Conservation (phyloP, 2,888 invertebrate species). For the Ophion obscuratus region DNA sequence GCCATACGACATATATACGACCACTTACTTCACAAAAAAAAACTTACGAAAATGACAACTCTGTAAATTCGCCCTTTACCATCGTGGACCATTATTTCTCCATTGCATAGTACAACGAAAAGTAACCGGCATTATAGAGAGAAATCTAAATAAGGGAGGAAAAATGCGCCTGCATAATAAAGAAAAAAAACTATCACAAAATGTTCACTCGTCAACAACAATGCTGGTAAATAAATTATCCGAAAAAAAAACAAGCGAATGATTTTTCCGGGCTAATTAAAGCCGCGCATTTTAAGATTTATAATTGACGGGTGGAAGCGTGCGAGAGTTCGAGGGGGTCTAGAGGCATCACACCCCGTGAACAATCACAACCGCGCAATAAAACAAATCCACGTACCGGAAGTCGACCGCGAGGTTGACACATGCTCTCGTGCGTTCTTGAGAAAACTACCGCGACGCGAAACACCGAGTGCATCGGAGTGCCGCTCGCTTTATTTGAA, state of each 20-base stretch:
- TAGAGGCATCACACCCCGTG: conserved; percentile 4
- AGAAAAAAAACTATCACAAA: background rate
- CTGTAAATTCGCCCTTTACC: too few relatives aligned
- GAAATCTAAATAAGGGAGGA: too few relatives aligned
- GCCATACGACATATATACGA: too few relatives aligned
- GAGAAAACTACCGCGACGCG: conserved; percentile 52
- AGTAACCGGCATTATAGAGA: too few relatives aligned
- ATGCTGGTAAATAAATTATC: background rate
- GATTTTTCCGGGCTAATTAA: background rate
- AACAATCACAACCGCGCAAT: conserved; percentile 67
- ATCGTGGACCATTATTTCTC: too few relatives aligned
- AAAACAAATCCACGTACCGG: conserved; percentile 77
- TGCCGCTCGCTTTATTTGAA: conserved; percentile 76
- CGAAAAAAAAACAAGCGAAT: conserved; percentile 12
- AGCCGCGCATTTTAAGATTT: background rate
- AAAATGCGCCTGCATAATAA: too few relatives aligned
- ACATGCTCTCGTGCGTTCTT: conserved; percentile 64
- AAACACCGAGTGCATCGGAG: conserved; percentile 35
- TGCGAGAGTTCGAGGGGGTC: conserved; percentile 50
- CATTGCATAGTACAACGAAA: too few relatives aligned
- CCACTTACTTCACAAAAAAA: too few relatives aligned
- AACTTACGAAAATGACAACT: too few relatives aligned
- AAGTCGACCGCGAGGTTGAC: conserved; percentile 76
- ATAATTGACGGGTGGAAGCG: background rate
- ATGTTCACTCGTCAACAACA: background rate